Percentiles rank a stretch among this genome's conserved stretches.
These are phyloP conservation scores for Tragulus kanchil DNA, from an alignment of 2,113 vertebrate genomes.

Conservation along the genomic window DNA sequence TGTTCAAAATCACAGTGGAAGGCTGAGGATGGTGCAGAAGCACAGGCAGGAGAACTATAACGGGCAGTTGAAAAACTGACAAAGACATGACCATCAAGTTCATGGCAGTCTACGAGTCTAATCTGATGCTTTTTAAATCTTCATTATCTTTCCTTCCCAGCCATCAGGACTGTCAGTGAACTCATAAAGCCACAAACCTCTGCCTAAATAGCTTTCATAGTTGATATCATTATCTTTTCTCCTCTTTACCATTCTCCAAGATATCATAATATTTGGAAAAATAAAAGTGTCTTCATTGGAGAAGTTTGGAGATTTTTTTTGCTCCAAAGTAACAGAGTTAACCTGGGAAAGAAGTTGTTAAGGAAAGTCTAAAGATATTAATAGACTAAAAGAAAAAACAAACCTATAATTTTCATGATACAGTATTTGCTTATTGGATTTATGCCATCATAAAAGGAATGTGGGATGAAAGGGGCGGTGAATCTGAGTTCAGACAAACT, in stretches of 20 bases:
- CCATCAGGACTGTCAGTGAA: not conserved
- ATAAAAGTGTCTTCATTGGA: not conserved
- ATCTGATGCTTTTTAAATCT: not conserved
- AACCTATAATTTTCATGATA: not conserved
- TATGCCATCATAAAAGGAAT: not conserved
- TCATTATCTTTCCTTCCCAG: conserved; percentile 1
- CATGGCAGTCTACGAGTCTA: not conserved
- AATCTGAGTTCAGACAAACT: conserved; percentile 10
- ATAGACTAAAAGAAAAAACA: not conserved
- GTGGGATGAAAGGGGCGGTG: not conserved
- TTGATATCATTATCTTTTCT: not conserved
- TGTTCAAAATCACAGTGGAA: not conserved
- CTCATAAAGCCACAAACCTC: not conserved
- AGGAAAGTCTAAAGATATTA: not conserved
- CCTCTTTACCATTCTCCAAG: not conserved
- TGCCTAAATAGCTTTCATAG: not conserved
- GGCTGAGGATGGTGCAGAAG: not conserved
- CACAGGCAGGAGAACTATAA: not conserved
- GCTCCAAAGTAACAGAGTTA: not conserved
- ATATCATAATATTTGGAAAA: conserved; percentile 26
- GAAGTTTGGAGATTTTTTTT: not conserved
- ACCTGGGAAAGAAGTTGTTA: not conserved
- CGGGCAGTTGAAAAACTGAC: not conserved
- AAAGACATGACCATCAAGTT: not conserved
- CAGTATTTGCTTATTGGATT: not conserved